Base-by-base conservation (phyloP, 1,140 invertebrate species). In the Drosophila guanche region DNA sequence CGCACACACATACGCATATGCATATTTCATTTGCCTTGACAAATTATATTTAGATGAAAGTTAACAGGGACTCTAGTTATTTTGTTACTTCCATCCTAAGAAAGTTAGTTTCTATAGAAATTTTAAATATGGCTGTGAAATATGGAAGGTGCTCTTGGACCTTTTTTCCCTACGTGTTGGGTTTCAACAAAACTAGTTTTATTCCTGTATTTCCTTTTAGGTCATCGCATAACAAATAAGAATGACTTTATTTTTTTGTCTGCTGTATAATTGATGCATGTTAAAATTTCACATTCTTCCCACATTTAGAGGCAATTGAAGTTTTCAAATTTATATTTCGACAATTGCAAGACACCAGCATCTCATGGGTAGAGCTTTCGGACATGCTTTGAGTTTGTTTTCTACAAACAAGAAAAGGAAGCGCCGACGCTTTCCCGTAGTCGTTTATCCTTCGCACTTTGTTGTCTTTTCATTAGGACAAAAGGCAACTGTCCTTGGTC, bases 221-320 rank as follows among this genome's bases (percentile, higher is more conserved):
- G 59, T 55, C 55, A 71, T 65, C 69, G 65, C 74, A 83, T 75
- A 78, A 83, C 83, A 84, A 83, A 83, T 83, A 83, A 83, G 67
- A 74, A 63, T 74, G 69, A 48, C 48, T 58, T 67, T 62, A 68
- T 72, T 73, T 70, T 83, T 55, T 47, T 46, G 25, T 48, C n/a
- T 25, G 63, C 76, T 25, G 63, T 76, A 60, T 83, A 78, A 83
- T 83, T 83, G 83, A 83, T 83, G 79, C 69, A 62, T 69, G 79
- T 66, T 74, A 70, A 57, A 73, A 68, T 57, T 68, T 42, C 43
- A 68, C 40, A 33, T 55, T 68, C 41, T 68, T 63, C 20, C 51
- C 66, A 46, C 68, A 50, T 69, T 69, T 69, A 56, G 23, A 43
- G 66, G 51, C 66, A 69, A 69, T 69, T 56, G 63, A 33, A 27